Base-by-base conservation (phyloP, 2,888 invertebrate species). In the Cryptus viduatorius region DNA sequence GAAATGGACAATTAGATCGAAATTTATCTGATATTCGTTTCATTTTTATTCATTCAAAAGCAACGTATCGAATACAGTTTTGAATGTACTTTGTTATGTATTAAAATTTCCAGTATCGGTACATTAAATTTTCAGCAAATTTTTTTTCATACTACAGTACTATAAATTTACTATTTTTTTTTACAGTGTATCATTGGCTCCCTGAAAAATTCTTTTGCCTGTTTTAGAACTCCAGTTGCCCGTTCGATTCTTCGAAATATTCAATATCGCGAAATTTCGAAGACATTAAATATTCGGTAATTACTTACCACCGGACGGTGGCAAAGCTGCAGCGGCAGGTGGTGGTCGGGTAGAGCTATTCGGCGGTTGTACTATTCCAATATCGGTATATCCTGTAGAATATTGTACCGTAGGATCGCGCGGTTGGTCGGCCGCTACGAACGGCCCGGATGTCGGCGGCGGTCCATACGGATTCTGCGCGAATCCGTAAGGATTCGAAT, bases 391-490 rank as follows among this genome's bases (percentile, higher is more conserved):
- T 24, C 73, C 82, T 71, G 59, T 71, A 10, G 75, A 24, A 80
- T 61, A 37, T 44, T 64, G 71, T 37, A 61, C 80, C 44, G 72
- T 48, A 29, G 31, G 5, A 12, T 80, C 77, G 10, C 59, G 77
- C 10, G 77, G 16, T 59, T 19, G 78, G 44, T 82, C 59, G 42
- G 42, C 48, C 65, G 78, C 44, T 85, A 86, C 61, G 19, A 87
- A 86, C 65, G 87, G 42, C 46, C 82, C 68, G 10, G 79, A 65
- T 19, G 86, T 82, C 12, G 75, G 69, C 53, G 87, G 46, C 46
- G 78, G 50, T 64, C 68, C 84, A 56, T 85, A 84, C 12, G 46
- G 85, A 80, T 83, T 86, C 59, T 83, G 85, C 4, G 86, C 46
- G 16, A 82, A 77, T 75, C 81, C 82, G 75, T 84, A 82, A 72